Evolutionary conservation across 2,888 invertebrate species (phyloP), one percentile per base, ranked within the genome.

Genomic region (Ferdinandea cuprea): DNA sequence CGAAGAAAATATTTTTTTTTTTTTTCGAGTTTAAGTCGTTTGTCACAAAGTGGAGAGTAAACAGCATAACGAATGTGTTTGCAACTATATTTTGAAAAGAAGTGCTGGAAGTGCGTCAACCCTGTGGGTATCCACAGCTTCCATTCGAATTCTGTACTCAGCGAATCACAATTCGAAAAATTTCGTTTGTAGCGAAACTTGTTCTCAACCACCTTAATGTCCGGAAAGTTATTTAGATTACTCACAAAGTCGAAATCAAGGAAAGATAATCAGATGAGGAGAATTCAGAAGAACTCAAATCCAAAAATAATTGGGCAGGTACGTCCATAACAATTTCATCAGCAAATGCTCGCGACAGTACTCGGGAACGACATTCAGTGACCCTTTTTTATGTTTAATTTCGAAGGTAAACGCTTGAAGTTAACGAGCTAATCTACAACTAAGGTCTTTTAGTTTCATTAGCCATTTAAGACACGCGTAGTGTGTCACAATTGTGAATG

Each of bases 241-340:
- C 42, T 42, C 17, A 8, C 17, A 13, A 40, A 17, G 42, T 42
- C 3, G 42, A 42, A 42, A 42, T 42, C 42, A 42, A 42, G n/a
- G n/a, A n/a, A n/a, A n/a, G n/a, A n/a, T n/a, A n/a, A n/a, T n/a
- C n/a, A n/a, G n/a, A n/a, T n/a, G n/a, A n/a, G n/a, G n/a, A n/a
- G n/a, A n/a, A n/a, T n/a, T n/a, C n/a, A n/a, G n/a, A n/a, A n/a
- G n/a, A 2, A 6, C n/a, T 17, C 2, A 42, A 17, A 9, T 42
- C 13, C 15, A 15, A 42, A 15, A 8, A 1, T 1, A 42, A 42
- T 3, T 42, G n/a, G n/a, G n/a, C 42, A 8, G 42, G 15, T 13
- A 15, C 2, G 3, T 42, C 15, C 3, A 42, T 8, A 8, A 15
- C 15, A 8, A 42, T 13, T 8, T 40, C 40, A 5, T 40, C 40